Conservation (phyloP, 2,888 invertebrate genomes). For the Timema cristinae region DNA sequence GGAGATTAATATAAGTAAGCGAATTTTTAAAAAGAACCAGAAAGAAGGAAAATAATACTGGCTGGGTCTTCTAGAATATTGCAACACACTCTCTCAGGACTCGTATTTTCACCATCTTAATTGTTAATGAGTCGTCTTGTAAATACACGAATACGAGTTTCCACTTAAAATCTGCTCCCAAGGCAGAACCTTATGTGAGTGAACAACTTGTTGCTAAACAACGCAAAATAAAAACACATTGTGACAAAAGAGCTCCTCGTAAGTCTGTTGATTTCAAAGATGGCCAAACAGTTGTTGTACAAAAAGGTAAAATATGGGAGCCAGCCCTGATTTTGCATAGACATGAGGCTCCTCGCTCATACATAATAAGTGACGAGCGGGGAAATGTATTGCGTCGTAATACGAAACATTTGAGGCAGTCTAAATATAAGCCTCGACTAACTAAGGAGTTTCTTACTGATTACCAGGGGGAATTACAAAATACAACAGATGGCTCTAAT, state of each 20-base stretch:
- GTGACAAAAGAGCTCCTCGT: background rate
- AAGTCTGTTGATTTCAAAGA: background rate
- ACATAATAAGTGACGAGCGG: background rate
- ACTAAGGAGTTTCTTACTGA: too few species aligned
- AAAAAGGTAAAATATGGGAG: slow-evolving; percentile 1
- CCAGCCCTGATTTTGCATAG: background rate
- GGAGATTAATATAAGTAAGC: background rate
- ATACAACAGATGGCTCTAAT: too few species aligned
- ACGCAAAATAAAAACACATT: background rate
- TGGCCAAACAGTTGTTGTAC: background rate
- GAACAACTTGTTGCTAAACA: background rate
- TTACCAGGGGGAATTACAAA: too few species aligned
- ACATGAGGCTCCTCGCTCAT: background rate
- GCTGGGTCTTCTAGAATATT: background rate
- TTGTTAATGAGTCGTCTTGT: slow-evolving; percentile 9
- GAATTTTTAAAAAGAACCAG: background rate
- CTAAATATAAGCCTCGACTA: background rate
- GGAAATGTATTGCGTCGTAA: slow-evolving; percentile 1
- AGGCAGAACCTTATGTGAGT: background rate
- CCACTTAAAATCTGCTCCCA: background rate
- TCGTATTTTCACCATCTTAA: background rate
- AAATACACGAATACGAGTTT: background rate
- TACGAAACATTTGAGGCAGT: background rate
- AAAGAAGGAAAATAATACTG: background rate
- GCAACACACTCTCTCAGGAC: slow-evolving; percentile 1